These are phyloP conservation scores for Oceanites oceanicus DNA, from an alignment of 2,113 vertebrate species.

Conservation along the genomic window DNA sequence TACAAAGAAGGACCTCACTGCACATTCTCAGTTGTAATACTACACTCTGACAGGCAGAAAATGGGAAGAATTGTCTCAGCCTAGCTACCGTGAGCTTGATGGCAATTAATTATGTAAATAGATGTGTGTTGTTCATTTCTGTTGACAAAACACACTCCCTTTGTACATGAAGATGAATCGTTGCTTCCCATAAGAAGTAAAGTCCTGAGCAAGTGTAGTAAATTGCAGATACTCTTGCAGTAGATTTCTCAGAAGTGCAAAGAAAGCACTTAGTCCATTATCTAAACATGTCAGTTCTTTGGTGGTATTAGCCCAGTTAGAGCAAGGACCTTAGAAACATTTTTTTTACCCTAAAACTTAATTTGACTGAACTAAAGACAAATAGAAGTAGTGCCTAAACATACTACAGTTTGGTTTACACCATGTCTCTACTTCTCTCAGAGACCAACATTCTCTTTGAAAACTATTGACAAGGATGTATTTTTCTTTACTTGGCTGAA, in stretches of 20 bases:
- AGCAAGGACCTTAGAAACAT: background rate
- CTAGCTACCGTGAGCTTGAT: background rate
- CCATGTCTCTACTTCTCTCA: background rate
- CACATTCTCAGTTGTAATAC: background rate
- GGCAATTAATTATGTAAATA: conserved; percentile 46
- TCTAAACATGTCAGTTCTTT: background rate
- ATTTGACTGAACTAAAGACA: background rate
- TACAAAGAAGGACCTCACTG: conserved; percentile 15
- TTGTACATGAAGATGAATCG: background rate
- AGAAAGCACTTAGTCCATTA: background rate
- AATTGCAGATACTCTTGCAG: background rate
- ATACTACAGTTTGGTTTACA: background rate
- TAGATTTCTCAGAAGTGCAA: background rate
- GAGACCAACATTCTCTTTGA: background rate
- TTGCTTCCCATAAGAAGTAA: background rate
- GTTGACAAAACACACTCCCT: background rate
- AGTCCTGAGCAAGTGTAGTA: background rate
- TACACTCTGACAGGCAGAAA: conserved; percentile 37
- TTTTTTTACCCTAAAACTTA: background rate
- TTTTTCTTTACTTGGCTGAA: background rate
- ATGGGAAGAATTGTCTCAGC: conserved; percentile 23
- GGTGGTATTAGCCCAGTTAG: background rate
- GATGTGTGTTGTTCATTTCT: background rate
- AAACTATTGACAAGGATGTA: background rate
- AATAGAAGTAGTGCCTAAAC: background rate